These are phyloP conservation scores for Rana temporaria DNA, from an alignment of 2,113 vertebrate genomes.

Conservation along the genomic window DNA sequence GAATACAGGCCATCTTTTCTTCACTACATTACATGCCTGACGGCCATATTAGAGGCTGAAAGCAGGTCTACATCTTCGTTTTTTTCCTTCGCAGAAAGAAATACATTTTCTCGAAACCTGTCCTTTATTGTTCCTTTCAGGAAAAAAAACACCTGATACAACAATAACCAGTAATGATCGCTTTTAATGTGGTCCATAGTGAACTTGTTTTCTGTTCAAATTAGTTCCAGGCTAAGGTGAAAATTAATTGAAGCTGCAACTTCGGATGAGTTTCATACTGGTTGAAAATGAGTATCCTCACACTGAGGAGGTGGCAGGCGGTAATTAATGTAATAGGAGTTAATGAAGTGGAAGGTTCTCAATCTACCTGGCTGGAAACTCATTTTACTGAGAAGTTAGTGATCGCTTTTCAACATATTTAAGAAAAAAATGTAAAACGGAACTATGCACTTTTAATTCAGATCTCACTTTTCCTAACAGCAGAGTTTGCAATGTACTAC, in stretches of 20 bases:
- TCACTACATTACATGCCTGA: slow-evolving; percentile 70
- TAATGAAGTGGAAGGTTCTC: slow-evolving; percentile 50
- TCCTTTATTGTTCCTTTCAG: neutral
- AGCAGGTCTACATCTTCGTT: slow-evolving; percentile 14
- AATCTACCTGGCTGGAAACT: slow-evolving; percentile 51
- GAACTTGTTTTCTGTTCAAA: slow-evolving; percentile 47
- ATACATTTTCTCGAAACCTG: slow-evolving; percentile 47
- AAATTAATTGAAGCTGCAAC: slow-evolving; percentile 50
- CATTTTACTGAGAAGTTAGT: slow-evolving; percentile 38
- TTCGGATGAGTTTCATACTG: slow-evolving; percentile 54
- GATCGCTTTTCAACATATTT: slow-evolving; percentile 31
- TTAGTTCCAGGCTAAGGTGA: slow-evolving; percentile 46
- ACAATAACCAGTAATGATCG: slow-evolving; percentile 43
- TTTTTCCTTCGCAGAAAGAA: slow-evolving; percentile 12
- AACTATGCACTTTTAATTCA: slow-evolving; percentile 13
- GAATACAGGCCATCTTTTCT: slow-evolving; percentile 69
- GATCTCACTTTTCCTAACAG: neutral
- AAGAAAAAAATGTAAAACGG: slow-evolving; percentile 14
- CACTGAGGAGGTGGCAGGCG: slow-evolving; percentile 38
- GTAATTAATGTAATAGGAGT: slow-evolving; percentile 56
- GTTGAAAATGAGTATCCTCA: slow-evolving; percentile 45
- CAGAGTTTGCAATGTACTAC: neutral
- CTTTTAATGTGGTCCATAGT: slow-evolving; percentile 41
- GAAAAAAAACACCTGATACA: slow-evolving; percentile 38
- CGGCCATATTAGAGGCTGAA: slow-evolving; percentile 68